These are phyloP conservation scores for Ectemnius lituratus DNA, from an alignment of 2,888 invertebrate species.

Conservation along the genomic window DNA sequence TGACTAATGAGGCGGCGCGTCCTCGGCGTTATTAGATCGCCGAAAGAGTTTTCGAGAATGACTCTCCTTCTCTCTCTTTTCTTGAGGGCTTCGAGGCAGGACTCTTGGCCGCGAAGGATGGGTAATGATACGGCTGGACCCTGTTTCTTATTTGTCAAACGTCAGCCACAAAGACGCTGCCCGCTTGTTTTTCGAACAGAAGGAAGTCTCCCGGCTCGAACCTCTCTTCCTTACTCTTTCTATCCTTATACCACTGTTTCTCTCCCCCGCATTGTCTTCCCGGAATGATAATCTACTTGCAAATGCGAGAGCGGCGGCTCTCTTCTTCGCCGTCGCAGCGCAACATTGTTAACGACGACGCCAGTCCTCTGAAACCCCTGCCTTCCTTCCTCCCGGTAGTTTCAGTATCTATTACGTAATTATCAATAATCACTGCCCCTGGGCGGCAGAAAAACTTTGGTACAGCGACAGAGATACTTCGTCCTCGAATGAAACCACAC, in stretches of 20 bases:
- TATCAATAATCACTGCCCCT: constrained; percentile 57
- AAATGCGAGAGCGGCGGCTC: constrained; percentile 53
- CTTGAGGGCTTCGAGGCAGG: constrained; percentile 58
- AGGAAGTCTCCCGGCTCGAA: constrained; percentile 58
- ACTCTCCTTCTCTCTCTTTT: constrained; percentile 28
- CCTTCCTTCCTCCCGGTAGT: constrained; percentile 5
- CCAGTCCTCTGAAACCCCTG: not conserved
- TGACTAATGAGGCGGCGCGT: constrained; percentile 78
- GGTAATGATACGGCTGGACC: constrained; percentile 77
- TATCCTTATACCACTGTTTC: too few species aligned
- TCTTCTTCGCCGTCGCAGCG: constrained; percentile 30
- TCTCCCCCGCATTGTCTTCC: constrained; percentile 44
- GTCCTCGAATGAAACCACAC: not conserved
- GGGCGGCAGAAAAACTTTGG: constrained; percentile 20
- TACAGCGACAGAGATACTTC: not conserved
- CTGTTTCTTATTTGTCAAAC: constrained; percentile 78
- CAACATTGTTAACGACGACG: constrained; percentile 17
- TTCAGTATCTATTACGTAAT: constrained; percentile 58
- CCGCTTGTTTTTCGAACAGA: constrained; percentile 68
- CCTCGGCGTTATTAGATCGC: constrained; percentile 78
- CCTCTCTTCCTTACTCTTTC: too few species aligned
- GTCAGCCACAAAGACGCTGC: constrained; percentile 73
- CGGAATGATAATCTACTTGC: constrained; percentile 70
- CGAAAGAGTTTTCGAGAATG: constrained; percentile 76
- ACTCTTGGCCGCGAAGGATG: constrained; percentile 73